These are phyloP conservation scores for Diaperis boleti DNA, from an alignment of 2,888 invertebrate species.

Conservation along the genomic window DNA sequence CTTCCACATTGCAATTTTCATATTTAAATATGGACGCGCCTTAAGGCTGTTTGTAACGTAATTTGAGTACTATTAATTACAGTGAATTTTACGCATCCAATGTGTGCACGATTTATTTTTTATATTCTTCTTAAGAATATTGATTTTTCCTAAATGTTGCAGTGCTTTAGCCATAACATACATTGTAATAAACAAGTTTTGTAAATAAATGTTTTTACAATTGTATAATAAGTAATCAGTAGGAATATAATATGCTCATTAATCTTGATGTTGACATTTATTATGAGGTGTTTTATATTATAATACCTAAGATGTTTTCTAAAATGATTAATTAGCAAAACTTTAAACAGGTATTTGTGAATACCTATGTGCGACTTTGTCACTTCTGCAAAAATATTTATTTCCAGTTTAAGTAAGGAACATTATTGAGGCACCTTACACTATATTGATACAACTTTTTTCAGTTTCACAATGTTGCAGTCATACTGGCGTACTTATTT, in stretches of 20 bases:
- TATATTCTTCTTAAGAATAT: conserved; percentile 38
- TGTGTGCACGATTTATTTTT: conserved; percentile 23
- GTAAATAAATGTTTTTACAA: conserved; percentile 54
- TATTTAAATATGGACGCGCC: too few relatives aligned
- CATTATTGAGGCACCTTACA: conserved; percentile 39
- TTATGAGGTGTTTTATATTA: conserved; percentile 43
- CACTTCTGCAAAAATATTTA: conserved; percentile 28
- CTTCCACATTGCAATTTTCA: too few relatives aligned
- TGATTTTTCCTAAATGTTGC: conserved; percentile 40
- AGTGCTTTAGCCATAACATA: conserved; percentile 45
- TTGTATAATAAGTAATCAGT: conserved; percentile 53
- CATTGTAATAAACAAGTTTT: conserved; percentile 48
- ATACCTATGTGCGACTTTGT: conserved; percentile 16
- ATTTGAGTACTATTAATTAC: conserved; percentile 32
- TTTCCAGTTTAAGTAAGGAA: conserved; percentile 21
- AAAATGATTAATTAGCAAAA: conserved; percentile 13
- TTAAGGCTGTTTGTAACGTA: conserved; percentile 43
- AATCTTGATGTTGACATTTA: conserved; percentile 48
- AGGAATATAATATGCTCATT: conserved; percentile 54
- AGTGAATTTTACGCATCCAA: conserved; percentile 20
- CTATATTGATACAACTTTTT: conserved; percentile 32
- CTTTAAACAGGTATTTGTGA: conserved; percentile 1
- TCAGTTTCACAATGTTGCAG: conserved; percentile 28
- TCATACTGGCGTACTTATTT: conserved; percentile 39
- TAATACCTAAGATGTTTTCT: conserved; percentile 27